Percentiles rank a stretch among this genome's conserved stretches.
These are phyloP conservation scores for Rotaria socialis DNA, from an alignment of 2,888 invertebrate genomes.

Conservation along the genomic window DNA sequence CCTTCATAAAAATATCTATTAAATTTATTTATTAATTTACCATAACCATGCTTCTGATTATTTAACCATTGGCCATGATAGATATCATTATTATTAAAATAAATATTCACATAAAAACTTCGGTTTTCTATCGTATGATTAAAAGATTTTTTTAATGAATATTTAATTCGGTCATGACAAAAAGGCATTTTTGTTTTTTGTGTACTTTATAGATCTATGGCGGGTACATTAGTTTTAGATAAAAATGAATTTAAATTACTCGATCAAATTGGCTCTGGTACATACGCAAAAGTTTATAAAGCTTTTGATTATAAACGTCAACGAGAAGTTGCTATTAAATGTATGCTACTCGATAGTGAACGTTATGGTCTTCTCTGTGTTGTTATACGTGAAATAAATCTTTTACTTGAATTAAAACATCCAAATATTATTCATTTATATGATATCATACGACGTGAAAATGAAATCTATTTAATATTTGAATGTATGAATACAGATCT, in stretches of 20 bases:
- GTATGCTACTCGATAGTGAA: constrained; percentile 77
- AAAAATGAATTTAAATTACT: constrained; percentile 21
- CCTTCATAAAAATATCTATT: neutral
- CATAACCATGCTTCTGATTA: neutral
- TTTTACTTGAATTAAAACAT: constrained; percentile 86
- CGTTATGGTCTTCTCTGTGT: constrained; percentile 97
- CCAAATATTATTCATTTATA: constrained; percentile 78
- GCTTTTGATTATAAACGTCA: constrained; percentile 67
- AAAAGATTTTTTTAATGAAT: neutral
- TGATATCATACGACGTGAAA: constrained; percentile 83
- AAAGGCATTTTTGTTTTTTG: neutral
- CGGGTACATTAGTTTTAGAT: constrained; percentile 4
- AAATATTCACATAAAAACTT: neutral
- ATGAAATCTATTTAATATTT: constrained; percentile 85
- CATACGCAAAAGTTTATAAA: constrained; percentile 90
- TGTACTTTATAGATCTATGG: neutral
- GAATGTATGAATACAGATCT: constrained; percentile 95
- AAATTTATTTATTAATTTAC: neutral
- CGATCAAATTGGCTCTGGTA: constrained; percentile 24
- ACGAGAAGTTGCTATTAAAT: constrained; percentile 82
- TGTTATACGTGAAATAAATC: constrained; percentile 91
- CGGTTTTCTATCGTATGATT: neutral
- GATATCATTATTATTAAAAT: neutral
- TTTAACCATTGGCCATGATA: neutral
- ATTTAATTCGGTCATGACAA: neutral